These are phyloP conservation scores for Equus przewalskii DNA, from an alignment of 2,113 vertebrate genomes.

Conservation along the genomic window DNA sequence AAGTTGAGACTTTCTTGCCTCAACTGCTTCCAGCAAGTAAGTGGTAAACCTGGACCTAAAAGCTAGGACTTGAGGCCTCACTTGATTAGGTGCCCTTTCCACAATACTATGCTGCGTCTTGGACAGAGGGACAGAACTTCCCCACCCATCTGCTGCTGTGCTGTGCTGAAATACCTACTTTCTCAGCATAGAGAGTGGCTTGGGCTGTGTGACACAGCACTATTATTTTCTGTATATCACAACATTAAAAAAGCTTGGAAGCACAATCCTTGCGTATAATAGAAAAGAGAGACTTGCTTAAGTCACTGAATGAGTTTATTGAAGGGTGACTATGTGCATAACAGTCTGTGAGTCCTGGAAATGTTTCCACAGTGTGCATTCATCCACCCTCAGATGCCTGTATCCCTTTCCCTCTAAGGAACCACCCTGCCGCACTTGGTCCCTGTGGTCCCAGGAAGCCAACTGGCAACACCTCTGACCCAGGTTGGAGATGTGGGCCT, in stretches of 20 bases:
- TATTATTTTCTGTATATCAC: not conserved
- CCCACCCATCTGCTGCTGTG: not conserved
- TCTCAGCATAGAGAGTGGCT: not conserved
- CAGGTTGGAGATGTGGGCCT: not conserved
- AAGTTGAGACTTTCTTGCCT: conserved; percentile 22
- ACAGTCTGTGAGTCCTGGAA: not conserved
- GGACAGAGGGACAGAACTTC: not conserved
- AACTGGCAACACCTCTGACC: not conserved
- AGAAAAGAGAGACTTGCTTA: not conserved
- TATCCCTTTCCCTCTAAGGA: not conserved
- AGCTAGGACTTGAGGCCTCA: not conserved
- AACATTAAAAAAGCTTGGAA: not conserved
- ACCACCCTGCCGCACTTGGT: too few species aligned
- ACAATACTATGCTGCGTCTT: not conserved
- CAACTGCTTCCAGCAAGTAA: not conserved
- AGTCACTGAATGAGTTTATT: not conserved
- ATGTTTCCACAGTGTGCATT: not conserved
- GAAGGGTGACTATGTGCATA: not conserved
- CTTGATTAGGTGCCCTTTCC: not conserved
- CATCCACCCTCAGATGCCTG: not conserved
- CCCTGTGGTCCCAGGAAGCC: not conserved
- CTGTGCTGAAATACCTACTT: not conserved
- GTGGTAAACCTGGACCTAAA: not conserved
- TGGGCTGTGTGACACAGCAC: not conserved
- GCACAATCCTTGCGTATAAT: not conserved